Base-by-base conservation (phyloP, 2,797 vertebrate genomes). In the Thunnus albacares region DNA sequence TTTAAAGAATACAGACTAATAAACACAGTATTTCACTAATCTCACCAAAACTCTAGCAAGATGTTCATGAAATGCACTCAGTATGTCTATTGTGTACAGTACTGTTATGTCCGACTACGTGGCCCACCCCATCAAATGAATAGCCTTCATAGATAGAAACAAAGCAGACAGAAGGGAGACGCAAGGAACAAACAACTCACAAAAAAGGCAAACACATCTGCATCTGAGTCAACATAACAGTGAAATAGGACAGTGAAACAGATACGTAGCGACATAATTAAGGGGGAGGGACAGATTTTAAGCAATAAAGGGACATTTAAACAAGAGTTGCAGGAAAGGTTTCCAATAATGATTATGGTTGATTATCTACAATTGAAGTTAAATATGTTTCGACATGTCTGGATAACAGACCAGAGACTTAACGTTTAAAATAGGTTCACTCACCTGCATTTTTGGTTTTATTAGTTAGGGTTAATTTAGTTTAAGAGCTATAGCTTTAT, bases 391-490 rank as follows among this genome's bases (percentile, higher is more conserved):
- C 24, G 41, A 33, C 20, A 71, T 38, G 30, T 68, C 43, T 58
- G 52, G 57, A 70, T 67, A 59, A 81, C 22, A 64, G 51, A 83
- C 61, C 58, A 80, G 61, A 71, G 13, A 51, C 49, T 63, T 51
- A 66, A 79, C 49, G 56, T 70, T 82, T 41, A 83, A 74, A 79
- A 77, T 82, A 78, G n/a, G n/a, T 91, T 91, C 60, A 94, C 93
- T 93, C 86, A 93, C 93, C 93, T 94, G 87, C 14, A 82, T 82
- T 87, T 71, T 83, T 65, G 71, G 47, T 72, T 57, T 81, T 51
- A 88, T 94, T 92, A 90, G 92, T 93, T 84, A 0, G 55, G 66
- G 81, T 93, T 90, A 91, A 91, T 91, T 89, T 82, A 77, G 81
- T 81, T 2, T 30, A 30, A 30, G 86, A 87, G 86, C 76, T 90